Base-by-base conservation (phyloP, 2,888 invertebrate species). In the Drosophila atripex region DNA sequence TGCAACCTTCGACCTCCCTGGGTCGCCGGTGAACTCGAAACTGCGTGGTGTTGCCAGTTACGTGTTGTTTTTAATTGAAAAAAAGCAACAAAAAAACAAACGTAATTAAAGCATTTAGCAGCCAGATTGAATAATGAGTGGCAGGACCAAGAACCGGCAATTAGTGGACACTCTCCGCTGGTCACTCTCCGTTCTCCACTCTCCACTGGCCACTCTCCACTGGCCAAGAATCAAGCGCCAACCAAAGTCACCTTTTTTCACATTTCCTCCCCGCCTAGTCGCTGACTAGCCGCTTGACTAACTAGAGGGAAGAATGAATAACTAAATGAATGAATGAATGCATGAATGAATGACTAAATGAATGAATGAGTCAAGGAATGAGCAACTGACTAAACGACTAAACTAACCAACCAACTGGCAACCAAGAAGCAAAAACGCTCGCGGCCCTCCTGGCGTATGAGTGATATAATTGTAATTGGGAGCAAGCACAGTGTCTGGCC, bases 51-150 rank as follows among this genome's bases (percentile, higher is more conserved):
- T 35, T 56, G 14, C 49, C 59, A 45, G 51, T 45, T 77, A 72
- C 71, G 64, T 80, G 71, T 68, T 74, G 60, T 69, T 74, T 79
- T 86, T 82, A 83, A 88, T 84, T 84, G 83, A 79, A 47, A 75
- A 76, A 77, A 63, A 71, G 2, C 1, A 18, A 18, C 2, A 18
- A 18, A 18, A 18, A 18, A 18, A 18, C 1, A 77, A 87, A 86
- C 73, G 86, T 75, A 85, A 84, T 87, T 87, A 76, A 79, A 71
- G 70, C 77, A 78, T 85, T 82, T 73, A 77, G 75, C 73, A 68
- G 61, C 43, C 73, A 71, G 84, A 84, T 87, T 85, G 85, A 76
- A 74, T 76, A 77, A 78, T 84, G 75, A 80, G 73, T 23, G 21
- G 21, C 21, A 23, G 21, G 21, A 23, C 5, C 21, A 3, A 23